Evolutionary conservation across 2,113 vertebrate species (phyloP), one percentile per base, ranked within the genome.

Genomic region (Chaetodon trifascialis): DNA sequence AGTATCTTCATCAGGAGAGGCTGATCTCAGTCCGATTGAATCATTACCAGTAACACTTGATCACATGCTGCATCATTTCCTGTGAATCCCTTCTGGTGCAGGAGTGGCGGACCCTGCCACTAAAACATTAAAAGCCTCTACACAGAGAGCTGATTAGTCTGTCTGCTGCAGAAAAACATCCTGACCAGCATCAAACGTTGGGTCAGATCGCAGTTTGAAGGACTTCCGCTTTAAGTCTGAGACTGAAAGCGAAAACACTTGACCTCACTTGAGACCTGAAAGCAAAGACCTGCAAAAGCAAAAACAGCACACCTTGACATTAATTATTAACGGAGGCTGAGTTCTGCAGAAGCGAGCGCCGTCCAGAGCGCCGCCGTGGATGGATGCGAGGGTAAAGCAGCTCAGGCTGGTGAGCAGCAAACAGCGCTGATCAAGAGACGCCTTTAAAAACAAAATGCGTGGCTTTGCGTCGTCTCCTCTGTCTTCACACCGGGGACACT

Each of bases 271-370:
- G 23, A 51, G 49, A 65, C 49, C 71, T 60, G 15, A 85, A 83
- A 88, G 83, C 62, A 76, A 85, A 85, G 68, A 51, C 65, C n/a
- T 67, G 79, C 54, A 55, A 65, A 75, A 68, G 34, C 11, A 36
- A 49, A 30, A 79, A 72, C 62, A 42, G 38, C 49, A 44, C 55
- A 72, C 34, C 66, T 40, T 30, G 9, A 36, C 54, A 5, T 85
- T 6, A 76, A 85, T 67, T 56, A 87, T 89, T 87, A 42, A 87
- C 17, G 8, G 55, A 30, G 16, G 55, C 70, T 63, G 87, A 80
- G 55, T 63, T 76, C 62, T 68, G 62, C 21, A 69, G 76, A 68
- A 9, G 3, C 21, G 56, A 12, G 3, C 21, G 56, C 16, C 5
- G 47, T 55, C 69, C 73, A 11, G 42, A 44, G 38, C 38, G 38